A percentile compares a stretch with the other conserved stretches of the same genome.
phyloP scores from a whole-genome alignment of 2,113 vertebrate genomes.

The Dasyprocta punctata region DNA sequence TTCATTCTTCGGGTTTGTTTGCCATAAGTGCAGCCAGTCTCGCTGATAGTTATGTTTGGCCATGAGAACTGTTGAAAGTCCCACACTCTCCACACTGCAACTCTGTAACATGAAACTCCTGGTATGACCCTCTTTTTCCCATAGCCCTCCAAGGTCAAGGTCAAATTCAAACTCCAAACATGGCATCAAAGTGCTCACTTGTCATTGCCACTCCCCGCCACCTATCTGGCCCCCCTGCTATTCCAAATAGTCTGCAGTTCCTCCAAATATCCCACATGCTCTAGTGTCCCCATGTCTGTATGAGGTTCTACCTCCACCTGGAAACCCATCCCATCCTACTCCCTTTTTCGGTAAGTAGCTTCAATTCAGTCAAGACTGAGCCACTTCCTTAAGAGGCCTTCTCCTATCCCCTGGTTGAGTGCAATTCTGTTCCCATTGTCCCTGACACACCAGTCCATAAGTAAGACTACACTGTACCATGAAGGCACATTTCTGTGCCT shows the following conservation, averaged over 20 bases:
- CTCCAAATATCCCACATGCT: not conserved
- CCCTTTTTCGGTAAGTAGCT: not conserved
- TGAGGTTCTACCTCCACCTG: not conserved
- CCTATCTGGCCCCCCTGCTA: not conserved
- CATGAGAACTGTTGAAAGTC: not conserved
- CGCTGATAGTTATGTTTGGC: not conserved
- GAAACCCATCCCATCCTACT: not conserved
- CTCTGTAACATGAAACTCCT: not conserved
- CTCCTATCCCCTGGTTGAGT: not conserved
- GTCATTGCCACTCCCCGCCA: not conserved
- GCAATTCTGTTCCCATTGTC: not conserved
- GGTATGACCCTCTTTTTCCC: not conserved
- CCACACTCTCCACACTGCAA: not conserved
- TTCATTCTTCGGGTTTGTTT: not conserved
- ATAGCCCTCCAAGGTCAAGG: not conserved
- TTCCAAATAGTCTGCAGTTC: not conserved
- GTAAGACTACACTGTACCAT: not conserved
- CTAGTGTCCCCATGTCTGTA: not conserved
- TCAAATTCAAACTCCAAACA: slow-evolving; percentile 1
- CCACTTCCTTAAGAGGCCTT: not conserved
- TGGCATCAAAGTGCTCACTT: not conserved
- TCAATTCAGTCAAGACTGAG: not conserved
- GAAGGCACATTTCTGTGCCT: not conserved
- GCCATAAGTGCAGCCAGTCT: slow-evolving; percentile 11
- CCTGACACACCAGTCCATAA: not conserved